Evolutionary conservation across 2,113 vertebrate species (phyloP).

Genomic region (Pterocles orientalis): DNA sequence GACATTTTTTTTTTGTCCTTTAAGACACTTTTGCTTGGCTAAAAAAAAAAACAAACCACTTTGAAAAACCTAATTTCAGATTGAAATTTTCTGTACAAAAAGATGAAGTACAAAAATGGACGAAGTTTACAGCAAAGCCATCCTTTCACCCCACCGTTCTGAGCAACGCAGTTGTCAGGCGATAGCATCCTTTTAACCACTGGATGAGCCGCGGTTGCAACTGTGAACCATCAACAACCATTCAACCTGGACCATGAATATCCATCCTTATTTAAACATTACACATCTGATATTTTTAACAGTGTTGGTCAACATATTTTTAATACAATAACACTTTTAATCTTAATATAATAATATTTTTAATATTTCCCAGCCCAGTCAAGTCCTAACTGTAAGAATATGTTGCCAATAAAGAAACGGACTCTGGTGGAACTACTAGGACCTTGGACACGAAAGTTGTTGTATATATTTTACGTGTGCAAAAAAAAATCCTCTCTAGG

Average conservation of each 20-base stretch:
- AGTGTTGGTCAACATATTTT: neutral
- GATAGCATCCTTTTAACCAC: neutral
- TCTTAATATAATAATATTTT: neutral
- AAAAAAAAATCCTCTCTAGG: neutral
- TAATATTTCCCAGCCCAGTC: neutral
- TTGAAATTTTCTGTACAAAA: neutral
- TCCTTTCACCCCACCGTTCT: neutral
- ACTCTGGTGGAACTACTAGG: neutral
- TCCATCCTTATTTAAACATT: neutral
- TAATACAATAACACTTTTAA: no score
- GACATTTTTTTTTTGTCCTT: neutral
- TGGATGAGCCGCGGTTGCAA: neutral
- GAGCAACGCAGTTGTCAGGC: neutral
- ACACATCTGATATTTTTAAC: neutral
- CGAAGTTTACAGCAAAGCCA: neutral
- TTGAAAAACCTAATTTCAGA: neutral
- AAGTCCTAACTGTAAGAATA: neutral
- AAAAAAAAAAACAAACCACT: neutral
- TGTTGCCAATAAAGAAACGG: neutral
- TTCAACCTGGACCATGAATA: neutral
- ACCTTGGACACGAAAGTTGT: neutral
- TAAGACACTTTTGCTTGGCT: neutral
- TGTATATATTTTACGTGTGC: neutral
- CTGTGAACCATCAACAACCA: neutral
- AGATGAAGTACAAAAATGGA: neutral